Evolutionary conservation across 1,140 invertebrate species (phyloP).

Genomic region (Pemphigus obesinymphae): DNA sequence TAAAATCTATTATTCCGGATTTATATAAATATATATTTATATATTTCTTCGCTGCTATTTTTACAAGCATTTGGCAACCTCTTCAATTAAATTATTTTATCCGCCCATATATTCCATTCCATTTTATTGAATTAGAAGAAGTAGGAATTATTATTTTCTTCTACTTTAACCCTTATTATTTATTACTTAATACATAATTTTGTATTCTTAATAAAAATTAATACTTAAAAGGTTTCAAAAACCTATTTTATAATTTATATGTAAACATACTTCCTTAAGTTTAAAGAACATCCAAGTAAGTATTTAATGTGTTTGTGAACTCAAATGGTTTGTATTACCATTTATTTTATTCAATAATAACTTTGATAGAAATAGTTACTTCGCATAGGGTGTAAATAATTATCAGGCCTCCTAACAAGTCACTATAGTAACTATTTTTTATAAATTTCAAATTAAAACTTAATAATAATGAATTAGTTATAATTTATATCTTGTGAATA

Average conservation of each 20-base stretch:
- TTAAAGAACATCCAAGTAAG: conserved; percentile 3
- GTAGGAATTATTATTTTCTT: conserved; percentile 1
- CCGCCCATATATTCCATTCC: conserved; percentile 32
- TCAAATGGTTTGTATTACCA: background rate
- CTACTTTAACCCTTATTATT: background rate
- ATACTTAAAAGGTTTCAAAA: background rate
- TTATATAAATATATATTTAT: conserved; percentile 40
- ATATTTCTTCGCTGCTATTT: conserved; percentile 38
- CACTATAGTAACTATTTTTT: too few relatives aligned
- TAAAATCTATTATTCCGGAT: conserved; percentile 41
- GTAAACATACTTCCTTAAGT: background rate
- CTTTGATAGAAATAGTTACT: background rate
- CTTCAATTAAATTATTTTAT: conserved; percentile 37
- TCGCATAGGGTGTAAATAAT: background rate
- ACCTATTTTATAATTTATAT: background rate
- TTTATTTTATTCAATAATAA: background rate
- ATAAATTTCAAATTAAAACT: too few relatives aligned
- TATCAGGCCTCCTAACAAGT: too few relatives aligned
- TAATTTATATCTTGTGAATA: too few relatives aligned
- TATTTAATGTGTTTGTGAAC: background rate
- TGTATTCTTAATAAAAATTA: background rate
- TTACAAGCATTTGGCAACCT: conserved; percentile 30
- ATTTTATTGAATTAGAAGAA: conserved; percentile 13
- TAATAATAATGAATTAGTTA: too few relatives aligned
- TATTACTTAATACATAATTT: background rate